These are phyloP conservation scores for Catostomus latipinnis DNA, from an alignment of 2,797 vertebrate genomes.

Conservation along the genomic window DNA sequence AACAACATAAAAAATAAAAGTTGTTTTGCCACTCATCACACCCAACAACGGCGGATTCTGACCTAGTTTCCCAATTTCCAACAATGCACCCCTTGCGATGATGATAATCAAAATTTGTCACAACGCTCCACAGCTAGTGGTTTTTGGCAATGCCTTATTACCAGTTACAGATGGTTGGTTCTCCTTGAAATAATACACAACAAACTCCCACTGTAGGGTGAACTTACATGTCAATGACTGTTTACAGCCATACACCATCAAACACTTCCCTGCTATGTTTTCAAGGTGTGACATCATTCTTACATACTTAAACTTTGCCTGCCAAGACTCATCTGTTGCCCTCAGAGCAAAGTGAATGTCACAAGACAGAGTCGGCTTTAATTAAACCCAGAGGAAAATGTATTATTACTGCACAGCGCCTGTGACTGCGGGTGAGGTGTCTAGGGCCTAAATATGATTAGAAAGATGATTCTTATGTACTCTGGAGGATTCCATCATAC, in stretches of 20 bases:
- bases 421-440: constrained; percentile 57
- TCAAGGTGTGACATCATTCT: constrained; percentile 46
- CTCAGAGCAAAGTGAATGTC: constrained; percentile 68
- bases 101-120: constrained; percentile 7
- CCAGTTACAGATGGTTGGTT: not conserved
- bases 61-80: constrained; percentile 34
- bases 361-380: constrained; percentile 71
- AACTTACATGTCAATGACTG: constrained; percentile 4
- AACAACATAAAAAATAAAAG: constrained; percentile 2
- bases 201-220: not conserved
- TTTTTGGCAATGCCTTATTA: not conserved
- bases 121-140: not conserved
- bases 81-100: constrained; percentile 1
- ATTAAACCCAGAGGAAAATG: constrained; percentile 80
- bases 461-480: constrained; percentile 69
- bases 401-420: constrained; percentile 70
- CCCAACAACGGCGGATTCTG: constrained; percentile 13
- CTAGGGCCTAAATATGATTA: constrained; percentile 64
- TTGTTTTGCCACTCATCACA: constrained; percentile 17
- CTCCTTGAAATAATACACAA: not conserved
- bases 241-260: constrained; percentile 33
- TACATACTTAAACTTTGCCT: constrained; percentile 67
- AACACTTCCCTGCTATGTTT: constrained; percentile 23
- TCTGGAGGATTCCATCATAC: constrained; percentile 53
- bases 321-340: constrained; percentile 60